Conservation (phyloP, 2,888 invertebrate genomes). For the Mesorhabditis sp. region DNA sequence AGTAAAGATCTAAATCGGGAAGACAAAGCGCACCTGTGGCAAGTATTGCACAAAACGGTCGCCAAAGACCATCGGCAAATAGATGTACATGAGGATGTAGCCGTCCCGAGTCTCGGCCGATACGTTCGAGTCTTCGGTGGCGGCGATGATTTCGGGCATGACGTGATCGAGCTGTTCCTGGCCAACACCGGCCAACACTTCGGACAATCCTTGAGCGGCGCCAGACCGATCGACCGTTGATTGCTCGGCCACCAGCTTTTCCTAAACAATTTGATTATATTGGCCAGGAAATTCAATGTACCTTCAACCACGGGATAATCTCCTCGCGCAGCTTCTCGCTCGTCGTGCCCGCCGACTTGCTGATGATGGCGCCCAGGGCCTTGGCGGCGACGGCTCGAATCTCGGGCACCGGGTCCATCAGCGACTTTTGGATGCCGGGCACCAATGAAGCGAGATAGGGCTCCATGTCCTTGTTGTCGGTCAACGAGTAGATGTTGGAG, state of each 20-base stretch:
- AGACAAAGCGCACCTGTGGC: constrained; percentile 66
- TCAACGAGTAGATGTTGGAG: constrained; percentile 97
- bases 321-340: constrained; percentile 86
- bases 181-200: constrained; percentile 88
- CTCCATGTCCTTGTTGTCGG: constrained; percentile 93
- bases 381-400: constrained; percentile 90
- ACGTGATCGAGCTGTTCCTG: constrained; percentile 88
- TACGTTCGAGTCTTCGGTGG: constrained; percentile 59
- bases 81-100: constrained; percentile 99
- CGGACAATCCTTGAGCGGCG: constrained; percentile 74
- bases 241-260: constrained; percentile 70
- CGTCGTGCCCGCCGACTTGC: constrained; percentile 36
- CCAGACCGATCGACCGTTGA: constrained; percentile 91
- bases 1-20: no score
- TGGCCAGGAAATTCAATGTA: background rate
- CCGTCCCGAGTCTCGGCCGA: constrained; percentile 92
- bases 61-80: constrained; percentile 94
- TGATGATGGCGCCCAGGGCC: constrained; percentile 63
- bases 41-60: constrained; percentile 91
- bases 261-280: background rate
- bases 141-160: constrained; percentile 71
- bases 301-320: constrained; percentile 95
- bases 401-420: constrained; percentile 96
- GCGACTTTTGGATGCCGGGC: constrained; percentile 88
- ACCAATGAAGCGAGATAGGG: constrained; percentile 94